phyloP scores from a whole-genome alignment of 2,888 invertebrate genomes.

The Trichogramma evanescens region DNA sequence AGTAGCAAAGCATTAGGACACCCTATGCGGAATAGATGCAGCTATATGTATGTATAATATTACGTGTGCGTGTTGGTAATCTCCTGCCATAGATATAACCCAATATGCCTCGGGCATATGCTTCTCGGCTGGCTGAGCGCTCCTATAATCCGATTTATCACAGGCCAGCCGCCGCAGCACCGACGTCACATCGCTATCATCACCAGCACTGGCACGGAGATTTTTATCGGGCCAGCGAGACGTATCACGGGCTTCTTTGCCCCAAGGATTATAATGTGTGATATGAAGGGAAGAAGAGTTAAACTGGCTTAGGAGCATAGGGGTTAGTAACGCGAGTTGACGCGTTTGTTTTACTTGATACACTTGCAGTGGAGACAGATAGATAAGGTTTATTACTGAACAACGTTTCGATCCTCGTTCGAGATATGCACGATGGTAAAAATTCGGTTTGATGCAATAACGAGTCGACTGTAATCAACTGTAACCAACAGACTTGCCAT shows the following conservation, averaged over 20 bases:
- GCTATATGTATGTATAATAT: conserved; percentile 27
- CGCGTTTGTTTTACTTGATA: conserved; percentile 40
- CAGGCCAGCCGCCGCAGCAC: conserved; percentile 17
- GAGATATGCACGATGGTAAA: too few relatives aligned
- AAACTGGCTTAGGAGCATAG: conserved; percentile 21
- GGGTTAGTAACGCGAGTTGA: conserved; percentile 34
- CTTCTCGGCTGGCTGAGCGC: conserved; percentile 31
- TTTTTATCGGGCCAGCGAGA: conserved; percentile 17
- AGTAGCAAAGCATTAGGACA: not conserved
- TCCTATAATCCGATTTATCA: conserved; percentile 46
- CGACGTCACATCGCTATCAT: too few relatives aligned
- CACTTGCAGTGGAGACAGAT: conserved; percentile 22
- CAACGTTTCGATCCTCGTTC: too few relatives aligned
- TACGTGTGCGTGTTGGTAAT: conserved; percentile 16
- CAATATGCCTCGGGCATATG: conserved; percentile 34
- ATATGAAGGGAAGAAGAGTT: conserved; percentile 23
- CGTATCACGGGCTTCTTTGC: conserved; percentile 1
- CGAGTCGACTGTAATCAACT: too few relatives aligned
- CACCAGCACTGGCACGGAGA: too few relatives aligned
- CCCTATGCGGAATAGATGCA: conserved; percentile 12
- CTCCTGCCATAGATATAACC: conserved; percentile 3
- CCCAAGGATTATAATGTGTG: conserved; percentile 11
- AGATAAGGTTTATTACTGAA: too few relatives aligned
- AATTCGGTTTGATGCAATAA: too few relatives aligned
- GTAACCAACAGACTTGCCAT: too few relatives aligned